Conservation (phyloP, 2,888 invertebrate species). For the Stomorhina lunata region DNA sequence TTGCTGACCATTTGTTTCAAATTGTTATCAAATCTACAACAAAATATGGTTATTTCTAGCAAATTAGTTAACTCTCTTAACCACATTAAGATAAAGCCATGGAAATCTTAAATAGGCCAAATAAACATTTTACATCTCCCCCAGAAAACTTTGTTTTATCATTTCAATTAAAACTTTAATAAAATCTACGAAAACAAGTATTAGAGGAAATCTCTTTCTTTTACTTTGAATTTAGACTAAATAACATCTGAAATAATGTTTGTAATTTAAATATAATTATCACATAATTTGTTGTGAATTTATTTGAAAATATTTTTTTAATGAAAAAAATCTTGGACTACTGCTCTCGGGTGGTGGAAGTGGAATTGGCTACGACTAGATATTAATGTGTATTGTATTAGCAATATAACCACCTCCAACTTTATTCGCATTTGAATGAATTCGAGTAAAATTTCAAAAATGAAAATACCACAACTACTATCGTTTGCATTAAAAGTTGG, state of each 20-base stretch:
- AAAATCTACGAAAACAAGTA: constrained; percentile 28
- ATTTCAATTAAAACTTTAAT: constrained; percentile 21
- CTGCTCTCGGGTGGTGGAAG: no score
- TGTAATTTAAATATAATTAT: constrained; percentile 60
- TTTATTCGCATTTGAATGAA: neutral
- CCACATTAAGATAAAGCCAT: constrained; percentile 16
- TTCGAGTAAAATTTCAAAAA: neutral
- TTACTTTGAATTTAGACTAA: constrained; percentile 1
- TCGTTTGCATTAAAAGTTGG: neutral
- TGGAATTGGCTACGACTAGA: neutral
- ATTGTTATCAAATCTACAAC: neutral
- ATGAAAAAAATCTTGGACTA: constrained; percentile 19
- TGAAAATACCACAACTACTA: neutral
- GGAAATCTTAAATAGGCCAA: neutral
- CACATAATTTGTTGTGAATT: constrained; percentile 60
- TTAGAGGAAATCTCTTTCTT: neutral
- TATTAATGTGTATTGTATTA: no score
- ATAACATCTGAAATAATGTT: constrained; percentile 49
- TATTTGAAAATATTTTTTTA: constrained; percentile 49
- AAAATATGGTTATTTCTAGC: constrained; percentile 18
- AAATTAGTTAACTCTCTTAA: constrained; percentile 17
- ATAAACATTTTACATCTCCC: constrained; percentile 1
- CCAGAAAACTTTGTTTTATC: constrained; percentile 31
- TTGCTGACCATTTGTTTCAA: neutral
- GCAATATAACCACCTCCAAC: neutral